Evolutionary conservation across 2,797 vertebrate species (phyloP).

Genomic region (Sylvilagus floridanus): DNA sequence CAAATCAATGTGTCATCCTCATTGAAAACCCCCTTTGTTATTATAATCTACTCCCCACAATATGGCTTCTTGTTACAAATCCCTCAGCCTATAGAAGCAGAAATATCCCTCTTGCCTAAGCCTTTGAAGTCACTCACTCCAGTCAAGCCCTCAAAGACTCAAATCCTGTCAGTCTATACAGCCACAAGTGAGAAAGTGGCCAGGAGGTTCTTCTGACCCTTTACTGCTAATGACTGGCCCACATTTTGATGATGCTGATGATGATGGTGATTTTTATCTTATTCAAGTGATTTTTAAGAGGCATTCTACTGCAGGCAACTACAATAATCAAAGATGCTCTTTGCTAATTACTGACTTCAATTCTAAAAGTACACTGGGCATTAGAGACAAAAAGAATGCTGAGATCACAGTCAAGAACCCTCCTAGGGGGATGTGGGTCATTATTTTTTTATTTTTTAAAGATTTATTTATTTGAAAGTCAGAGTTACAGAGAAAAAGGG

Average conservation of each 20-base stretch:
- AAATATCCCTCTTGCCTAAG: conserved; percentile 25
- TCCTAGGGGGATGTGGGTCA: neutral
- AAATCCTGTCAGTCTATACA: conserved; percentile 17
- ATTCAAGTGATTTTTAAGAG: conserved; percentile 36
- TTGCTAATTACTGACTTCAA: conserved; percentile 18
- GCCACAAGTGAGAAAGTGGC: conserved; percentile 11
- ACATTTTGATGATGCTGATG: conserved; percentile 3
- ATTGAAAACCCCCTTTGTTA: conserved; percentile 71
- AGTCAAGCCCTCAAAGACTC: conserved; percentile 58
- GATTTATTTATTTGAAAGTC: no score
- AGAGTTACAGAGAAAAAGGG: no score
- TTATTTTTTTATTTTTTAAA: no score
- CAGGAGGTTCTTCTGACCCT: neutral
- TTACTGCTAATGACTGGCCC: neutral
- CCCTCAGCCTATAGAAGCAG: conserved; percentile 42
- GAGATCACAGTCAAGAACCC: conserved; percentile 10
- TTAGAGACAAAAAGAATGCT: neutral
- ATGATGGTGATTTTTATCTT: neutral
- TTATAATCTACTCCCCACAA: conserved; percentile 48
- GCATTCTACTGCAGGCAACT: conserved; percentile 39
- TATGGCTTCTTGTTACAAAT: conserved; percentile 60
- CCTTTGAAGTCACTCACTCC: conserved; percentile 51
- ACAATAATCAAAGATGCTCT: neutral
- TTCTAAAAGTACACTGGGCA: neutral
- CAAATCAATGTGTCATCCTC: conserved; percentile 72